Conservation (phyloP, 2,888 invertebrate species). For the Rhimphoctona megacephalus region DNA sequence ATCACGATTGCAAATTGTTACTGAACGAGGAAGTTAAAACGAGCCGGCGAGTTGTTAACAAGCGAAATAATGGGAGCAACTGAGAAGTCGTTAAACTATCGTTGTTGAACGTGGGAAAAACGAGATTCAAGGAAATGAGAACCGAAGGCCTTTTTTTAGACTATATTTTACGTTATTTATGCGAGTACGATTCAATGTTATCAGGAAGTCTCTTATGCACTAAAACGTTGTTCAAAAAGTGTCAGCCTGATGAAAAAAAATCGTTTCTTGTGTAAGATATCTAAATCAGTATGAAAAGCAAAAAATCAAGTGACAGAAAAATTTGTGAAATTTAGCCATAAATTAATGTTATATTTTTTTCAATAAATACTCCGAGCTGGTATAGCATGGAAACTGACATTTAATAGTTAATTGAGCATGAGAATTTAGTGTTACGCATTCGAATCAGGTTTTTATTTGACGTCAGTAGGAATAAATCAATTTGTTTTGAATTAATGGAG, state of each 20-base stretch:
- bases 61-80: constrained; percentile 50
- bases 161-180: constrained; percentile 13
- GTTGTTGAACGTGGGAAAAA: constrained; percentile 39
- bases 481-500: constrained; percentile 36
- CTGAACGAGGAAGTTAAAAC: constrained; percentile 45
- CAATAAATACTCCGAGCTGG: not conserved
- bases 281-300: not conserved
- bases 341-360: not conserved
- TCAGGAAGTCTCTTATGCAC: constrained; percentile 39
- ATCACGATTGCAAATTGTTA: constrained; percentile 28
- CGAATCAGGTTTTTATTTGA: constrained; percentile 12
- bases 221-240: constrained; percentile 20
- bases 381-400: not conserved
- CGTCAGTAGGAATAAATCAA: constrained; percentile 31
- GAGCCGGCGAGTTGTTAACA: constrained; percentile 9
- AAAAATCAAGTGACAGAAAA: not conserved
- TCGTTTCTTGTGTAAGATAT: not conserved
- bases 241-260: constrained; percentile 7
- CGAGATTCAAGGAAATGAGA: constrained; percentile 50
- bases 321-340: not conserved
- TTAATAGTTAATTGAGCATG: not conserved
- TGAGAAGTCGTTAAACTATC: constrained; percentile 53
- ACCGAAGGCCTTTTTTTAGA: constrained; percentile 52
- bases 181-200: constrained; percentile 46
- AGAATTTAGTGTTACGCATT: not conserved